Percentiles rank a stretch among this genome's conserved stretches.
Conservation (phyloP, 2,113 vertebrate genomes). For the Xiphophorus maculatus region DNA sequence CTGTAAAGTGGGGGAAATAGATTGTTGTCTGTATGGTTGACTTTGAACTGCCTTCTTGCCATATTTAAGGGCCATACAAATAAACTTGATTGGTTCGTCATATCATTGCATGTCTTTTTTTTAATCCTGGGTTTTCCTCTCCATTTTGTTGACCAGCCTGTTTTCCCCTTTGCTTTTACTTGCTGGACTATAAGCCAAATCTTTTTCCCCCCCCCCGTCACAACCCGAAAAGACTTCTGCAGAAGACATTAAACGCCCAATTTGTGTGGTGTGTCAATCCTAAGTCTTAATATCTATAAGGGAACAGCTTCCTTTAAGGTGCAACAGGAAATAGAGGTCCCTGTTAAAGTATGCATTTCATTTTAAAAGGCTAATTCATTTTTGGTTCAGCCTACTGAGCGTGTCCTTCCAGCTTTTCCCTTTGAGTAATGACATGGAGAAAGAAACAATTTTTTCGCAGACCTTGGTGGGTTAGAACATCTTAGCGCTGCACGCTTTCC, state of each 20-base stretch:
- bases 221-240: slow-evolving; percentile 16
- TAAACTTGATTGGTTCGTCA: not conserved
- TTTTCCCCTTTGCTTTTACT: slow-evolving; percentile 32
- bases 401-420: slow-evolving; percentile 26
- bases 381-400: slow-evolving; percentile 29
- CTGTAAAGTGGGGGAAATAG: too few species aligned
- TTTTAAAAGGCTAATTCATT: slow-evolving; percentile 13
- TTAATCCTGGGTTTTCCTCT: not conserved
- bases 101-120: not conserved
- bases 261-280: slow-evolving; percentile 20
- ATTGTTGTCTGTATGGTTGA: too few species aligned
- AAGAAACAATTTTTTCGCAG: slow-evolving; percentile 50
- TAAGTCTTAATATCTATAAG: slow-evolving; percentile 10
- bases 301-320: slow-evolving; percentile 25
- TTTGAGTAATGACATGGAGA: slow-evolving; percentile 28
- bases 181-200: slow-evolving; percentile 20
- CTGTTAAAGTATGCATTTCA: slow-evolving; percentile 9
- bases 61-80: too few species aligned
- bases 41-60: too few species aligned
- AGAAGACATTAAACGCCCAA: slow-evolving; percentile 5
- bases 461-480: slow-evolving; percentile 4
- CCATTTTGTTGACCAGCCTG: slow-evolving; percentile 12
- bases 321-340: slow-evolving; percentile 5
- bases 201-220: not conserved
- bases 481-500: slow-evolving; percentile 45